These are phyloP conservation scores for Pangasius sanitwongsei DNA, from an alignment of 2,797 vertebrate species.

Conservation along the genomic window DNA sequence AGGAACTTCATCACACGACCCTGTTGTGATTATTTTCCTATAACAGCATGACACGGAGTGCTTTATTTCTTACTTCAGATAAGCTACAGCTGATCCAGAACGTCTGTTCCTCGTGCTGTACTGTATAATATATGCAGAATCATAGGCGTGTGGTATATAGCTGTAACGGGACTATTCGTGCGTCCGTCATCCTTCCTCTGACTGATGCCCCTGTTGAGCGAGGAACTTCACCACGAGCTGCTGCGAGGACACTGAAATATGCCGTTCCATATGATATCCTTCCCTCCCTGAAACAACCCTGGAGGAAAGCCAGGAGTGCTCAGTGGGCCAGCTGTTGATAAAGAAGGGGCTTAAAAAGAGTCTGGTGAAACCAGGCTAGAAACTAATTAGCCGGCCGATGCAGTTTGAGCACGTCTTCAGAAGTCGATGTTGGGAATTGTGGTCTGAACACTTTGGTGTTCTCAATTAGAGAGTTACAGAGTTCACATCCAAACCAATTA, in stretches of 20 bases:
- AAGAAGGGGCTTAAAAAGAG: constrained; percentile 20
- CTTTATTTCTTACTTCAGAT: not conserved
- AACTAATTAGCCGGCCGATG: not conserved
- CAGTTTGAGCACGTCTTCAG: not conserved
- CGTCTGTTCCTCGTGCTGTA: not conserved
- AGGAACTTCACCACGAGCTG: not conserved
- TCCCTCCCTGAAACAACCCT: not conserved
- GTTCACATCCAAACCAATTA: not conserved
- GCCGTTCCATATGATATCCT: not conserved
- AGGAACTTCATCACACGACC: too few species aligned
- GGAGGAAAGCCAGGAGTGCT: constrained; percentile 16
- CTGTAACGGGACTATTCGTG: not conserved
- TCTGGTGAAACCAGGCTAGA: not conserved
- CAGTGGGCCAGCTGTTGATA: constrained; percentile 23
- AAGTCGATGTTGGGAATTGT: not conserved
- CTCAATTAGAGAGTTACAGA: too few species aligned
- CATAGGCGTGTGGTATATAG: not conserved
- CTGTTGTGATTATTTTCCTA: too few species aligned
- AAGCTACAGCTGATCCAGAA: not conserved
- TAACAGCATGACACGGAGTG: not conserved
- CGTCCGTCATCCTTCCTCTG: not conserved
- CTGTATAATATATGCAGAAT: not conserved
- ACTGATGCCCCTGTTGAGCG: not conserved
- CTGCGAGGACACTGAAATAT: constrained; percentile 6
- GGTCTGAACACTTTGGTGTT: not conserved